Percentiles rank a stretch among this genome's conserved stretches.
These are phyloP conservation scores for Cactoblastis cactorum DNA, from an alignment of 2,888 invertebrate species.

Conservation along the genomic window DNA sequence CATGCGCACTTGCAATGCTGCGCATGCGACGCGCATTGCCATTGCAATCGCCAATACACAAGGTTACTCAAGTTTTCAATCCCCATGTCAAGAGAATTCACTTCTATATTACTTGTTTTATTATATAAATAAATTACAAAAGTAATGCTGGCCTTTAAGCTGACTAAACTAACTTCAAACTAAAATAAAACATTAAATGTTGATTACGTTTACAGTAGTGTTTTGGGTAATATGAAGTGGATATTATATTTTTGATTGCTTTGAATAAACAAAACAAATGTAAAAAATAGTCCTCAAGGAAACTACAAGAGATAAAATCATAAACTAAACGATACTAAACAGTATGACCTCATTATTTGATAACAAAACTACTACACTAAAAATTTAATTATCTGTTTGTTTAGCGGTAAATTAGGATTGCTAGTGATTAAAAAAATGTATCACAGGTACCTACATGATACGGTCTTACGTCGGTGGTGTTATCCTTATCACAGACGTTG, in stretches of 20 bases:
- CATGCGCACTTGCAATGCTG: slow-evolving; percentile 45
- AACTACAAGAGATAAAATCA: too few relatives aligned
- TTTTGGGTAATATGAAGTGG: too few relatives aligned
- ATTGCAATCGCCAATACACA: slow-evolving; percentile 46
- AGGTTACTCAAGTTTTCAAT: slow-evolving; percentile 45
- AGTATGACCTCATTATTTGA: background rate
- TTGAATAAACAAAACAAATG: too few relatives aligned
- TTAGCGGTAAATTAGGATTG: background rate
- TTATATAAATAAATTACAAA: too few relatives aligned
- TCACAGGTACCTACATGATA: background rate
- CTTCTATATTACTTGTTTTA: too few relatives aligned
- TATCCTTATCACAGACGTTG: slow-evolving; percentile 50
- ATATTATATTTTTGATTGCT: too few relatives aligned
- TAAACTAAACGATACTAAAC: too few relatives aligned
- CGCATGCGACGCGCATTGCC: slow-evolving; percentile 52
- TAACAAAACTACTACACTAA: background rate
- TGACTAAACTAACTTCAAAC: too few relatives aligned
- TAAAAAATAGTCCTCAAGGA: too few relatives aligned
- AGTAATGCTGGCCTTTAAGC: too few relatives aligned
- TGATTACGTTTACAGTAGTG: too few relatives aligned
- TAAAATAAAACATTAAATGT: too few relatives aligned
- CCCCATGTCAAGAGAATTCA: slow-evolving; percentile 19
- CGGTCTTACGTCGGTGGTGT: slow-evolving; percentile 23
- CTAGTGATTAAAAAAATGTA: background rate
- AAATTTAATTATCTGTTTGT: background rate